These are phyloP conservation scores for Phylloscopus whistleri DNA, from an alignment of 2,113 vertebrate genomes.

Conservation along the genomic window DNA sequence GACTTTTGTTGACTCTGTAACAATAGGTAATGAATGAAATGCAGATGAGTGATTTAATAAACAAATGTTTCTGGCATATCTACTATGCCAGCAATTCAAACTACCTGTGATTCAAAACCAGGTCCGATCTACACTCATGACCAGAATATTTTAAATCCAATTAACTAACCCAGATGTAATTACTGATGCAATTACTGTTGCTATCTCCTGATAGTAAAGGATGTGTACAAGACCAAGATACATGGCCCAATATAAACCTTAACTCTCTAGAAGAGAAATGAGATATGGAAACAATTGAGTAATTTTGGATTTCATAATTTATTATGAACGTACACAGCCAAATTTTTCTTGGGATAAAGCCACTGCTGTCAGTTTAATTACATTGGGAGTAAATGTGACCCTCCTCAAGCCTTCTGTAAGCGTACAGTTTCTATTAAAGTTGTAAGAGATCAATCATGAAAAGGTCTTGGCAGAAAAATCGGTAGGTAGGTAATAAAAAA, in stretches of 20 bases:
- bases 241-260: not conserved
- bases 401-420: not conserved
- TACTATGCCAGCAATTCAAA: not conserved
- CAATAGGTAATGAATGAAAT: not conserved
- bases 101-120: not conserved
- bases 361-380: slow-evolving; percentile 36
- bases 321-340: not conserved
- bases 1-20: slow-evolving; percentile 19
- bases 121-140: not conserved
- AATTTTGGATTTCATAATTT: slow-evolving; percentile 6
- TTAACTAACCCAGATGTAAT: not conserved
- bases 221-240: not conserved
- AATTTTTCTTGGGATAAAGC: not conserved
- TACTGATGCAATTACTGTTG: slow-evolving; percentile 3
- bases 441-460: slow-evolving; percentile 51
- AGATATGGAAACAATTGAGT: not conserved
- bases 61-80: not conserved
- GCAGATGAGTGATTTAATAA: slow-evolving; percentile 4
- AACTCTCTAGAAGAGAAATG: not conserved
- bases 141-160: slow-evolving; percentile 25
- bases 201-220: not conserved
- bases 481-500: slow-evolving; percentile 43
- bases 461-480: slow-evolving; percentile 56
- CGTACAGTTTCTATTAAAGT: slow-evolving; percentile 39
- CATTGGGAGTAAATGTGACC: not conserved